These are phyloP conservation scores for Drosophila nr. medialis DNA, from an alignment of 2,888 invertebrate genomes.

Conservation along the genomic window DNA sequence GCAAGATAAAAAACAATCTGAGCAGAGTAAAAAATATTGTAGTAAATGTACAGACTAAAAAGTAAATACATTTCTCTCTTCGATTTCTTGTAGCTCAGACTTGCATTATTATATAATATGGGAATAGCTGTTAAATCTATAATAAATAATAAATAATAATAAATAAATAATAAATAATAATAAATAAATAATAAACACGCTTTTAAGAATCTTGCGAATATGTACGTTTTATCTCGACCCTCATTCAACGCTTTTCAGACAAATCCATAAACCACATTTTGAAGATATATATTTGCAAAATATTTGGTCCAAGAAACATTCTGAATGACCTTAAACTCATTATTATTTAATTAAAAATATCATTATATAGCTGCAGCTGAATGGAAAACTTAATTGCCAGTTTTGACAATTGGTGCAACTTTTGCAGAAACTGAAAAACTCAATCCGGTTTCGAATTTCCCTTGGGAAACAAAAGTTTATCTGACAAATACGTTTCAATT, in stretches of 20 bases:
- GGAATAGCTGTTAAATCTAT: neutral
- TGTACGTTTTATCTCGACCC: neutral
- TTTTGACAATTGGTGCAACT: slow-evolving; percentile 30
- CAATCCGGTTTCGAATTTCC: slow-evolving; percentile 18
- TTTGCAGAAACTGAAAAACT: slow-evolving; percentile 1
- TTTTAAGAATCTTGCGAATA: neutral
- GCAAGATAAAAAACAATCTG: neutral
- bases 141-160: too few relatives aligned
- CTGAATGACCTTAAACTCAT: neutral
- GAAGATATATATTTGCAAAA: neutral
- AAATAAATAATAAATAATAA: too few relatives aligned
- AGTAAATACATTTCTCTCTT: neutral
- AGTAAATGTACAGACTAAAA: neutral
- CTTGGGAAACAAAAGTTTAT: slow-evolving; percentile 64
- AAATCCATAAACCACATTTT: neutral
- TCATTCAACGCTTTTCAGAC: neutral
- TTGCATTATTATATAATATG: neutral
- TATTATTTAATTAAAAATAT: neutral
- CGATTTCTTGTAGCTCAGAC: neutral
- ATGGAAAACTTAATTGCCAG: neutral
- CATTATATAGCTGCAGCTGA: neutral
- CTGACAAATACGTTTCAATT: slow-evolving; percentile 75
- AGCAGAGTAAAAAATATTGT: neutral
- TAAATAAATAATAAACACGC: too few relatives aligned
- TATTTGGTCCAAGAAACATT: neutral